Evolutionary conservation across 2,113 vertebrate genomes (phyloP).

Genomic region (Gobiocypris rarus): DNA sequence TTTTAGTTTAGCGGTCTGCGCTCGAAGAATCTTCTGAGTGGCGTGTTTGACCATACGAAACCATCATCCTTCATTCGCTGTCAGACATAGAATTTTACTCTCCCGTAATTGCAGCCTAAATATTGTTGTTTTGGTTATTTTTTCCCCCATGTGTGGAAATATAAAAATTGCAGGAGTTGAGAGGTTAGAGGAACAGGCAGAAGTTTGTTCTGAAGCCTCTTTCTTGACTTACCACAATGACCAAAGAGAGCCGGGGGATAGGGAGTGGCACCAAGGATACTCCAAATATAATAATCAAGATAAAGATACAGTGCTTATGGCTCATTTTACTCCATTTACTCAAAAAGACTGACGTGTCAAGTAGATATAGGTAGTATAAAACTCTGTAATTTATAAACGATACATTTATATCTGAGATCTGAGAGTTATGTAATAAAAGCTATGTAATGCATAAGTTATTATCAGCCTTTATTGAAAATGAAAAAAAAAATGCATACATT

Average conservation of each 20-base stretch:
- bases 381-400: not conserved
- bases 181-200: slow-evolving; percentile 42
- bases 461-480: not conserved
- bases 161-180: slow-evolving; percentile 51
- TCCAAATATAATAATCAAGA: slow-evolving; percentile 58
- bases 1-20: slow-evolving; percentile 38
- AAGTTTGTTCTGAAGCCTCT: slow-evolving; percentile 50
- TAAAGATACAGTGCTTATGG: slow-evolving; percentile 41
- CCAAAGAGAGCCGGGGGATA: slow-evolving; percentile 42
- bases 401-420: slow-evolving; percentile 5
- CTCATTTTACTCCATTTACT: slow-evolving; percentile 22
- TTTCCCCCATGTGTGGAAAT: slow-evolving; percentile 44
- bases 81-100: slow-evolving; percentile 51
- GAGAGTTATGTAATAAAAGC: not conserved
- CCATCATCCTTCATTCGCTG: slow-evolving; percentile 42
- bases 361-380: not conserved
- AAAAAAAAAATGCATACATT: too few relatives aligned
- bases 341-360: not conserved
- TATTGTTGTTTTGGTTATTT: slow-evolving; percentile 38
- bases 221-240: slow-evolving; percentile 43
- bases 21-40: slow-evolving; percentile 41
- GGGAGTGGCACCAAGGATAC: slow-evolving; percentile 37
- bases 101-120: slow-evolving; percentile 50
- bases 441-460: not conserved
- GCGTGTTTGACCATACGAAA: slow-evolving; percentile 35